A percentile compares a stretch with the other conserved stretches of the same genome.
These are phyloP conservation scores for Phodopus roborovskii DNA, from an alignment of 2,113 vertebrate genomes.

Conservation along the genomic window DNA sequence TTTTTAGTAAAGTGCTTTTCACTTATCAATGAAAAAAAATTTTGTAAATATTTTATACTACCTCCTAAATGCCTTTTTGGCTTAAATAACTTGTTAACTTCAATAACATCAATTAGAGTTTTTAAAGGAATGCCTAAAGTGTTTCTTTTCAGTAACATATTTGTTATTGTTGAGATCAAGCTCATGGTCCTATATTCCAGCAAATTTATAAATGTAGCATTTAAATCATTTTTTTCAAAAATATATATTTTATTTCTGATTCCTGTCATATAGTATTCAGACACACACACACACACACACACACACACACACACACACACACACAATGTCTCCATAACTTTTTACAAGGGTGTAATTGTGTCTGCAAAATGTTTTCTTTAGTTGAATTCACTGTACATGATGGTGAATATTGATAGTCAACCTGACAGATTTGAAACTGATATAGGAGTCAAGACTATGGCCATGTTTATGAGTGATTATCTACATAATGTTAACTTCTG, in stretches of 20 bases:
- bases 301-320: neutral
- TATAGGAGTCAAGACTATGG: neutral
- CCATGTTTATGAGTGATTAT: neutral
- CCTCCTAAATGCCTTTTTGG: neutral
- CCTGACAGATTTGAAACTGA: neutral
- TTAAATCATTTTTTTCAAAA: constrained; percentile 2
- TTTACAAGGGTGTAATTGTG: neutral
- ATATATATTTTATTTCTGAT: neutral
- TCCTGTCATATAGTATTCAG: neutral
- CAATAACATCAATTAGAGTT: constrained; percentile 43
- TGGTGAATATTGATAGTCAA: neutral
- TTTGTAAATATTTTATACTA: neutral
- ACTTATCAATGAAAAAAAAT: neutral
- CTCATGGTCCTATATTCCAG: neutral
- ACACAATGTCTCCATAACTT: neutral
- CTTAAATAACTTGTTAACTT: neutral
- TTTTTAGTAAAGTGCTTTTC: neutral
- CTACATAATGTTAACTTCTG: too few relatives aligned
- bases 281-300: neutral
- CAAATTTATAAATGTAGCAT: neutral
- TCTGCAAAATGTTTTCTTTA: neutral
- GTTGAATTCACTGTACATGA: neutral
- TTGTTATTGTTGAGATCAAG: neutral
- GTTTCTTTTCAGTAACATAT: neutral
- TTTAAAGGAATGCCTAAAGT: neutral